Evolutionary conservation across 1,140 invertebrate genomes (phyloP).

Genomic region (Drosophila willistoni): DNA sequence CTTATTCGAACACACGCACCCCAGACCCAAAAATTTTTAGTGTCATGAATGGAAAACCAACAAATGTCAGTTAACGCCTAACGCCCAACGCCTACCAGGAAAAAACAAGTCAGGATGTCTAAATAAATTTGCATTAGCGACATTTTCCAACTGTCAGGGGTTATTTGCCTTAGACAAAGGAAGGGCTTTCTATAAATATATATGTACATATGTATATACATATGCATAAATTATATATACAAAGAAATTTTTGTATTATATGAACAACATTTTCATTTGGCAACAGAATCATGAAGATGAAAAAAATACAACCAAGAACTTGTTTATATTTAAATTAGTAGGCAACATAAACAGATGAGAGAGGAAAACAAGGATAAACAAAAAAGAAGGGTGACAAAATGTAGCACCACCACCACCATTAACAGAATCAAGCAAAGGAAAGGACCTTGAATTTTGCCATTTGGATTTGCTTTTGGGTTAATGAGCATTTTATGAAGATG

Average conservation of each 20-base stretch:
- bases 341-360: constrained; percentile 42
- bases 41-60: constrained; percentile 21
- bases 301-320: constrained; percentile 42
- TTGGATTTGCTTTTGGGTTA: constrained; percentile 19
- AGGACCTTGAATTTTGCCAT: constrained; percentile 23
- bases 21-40: constrained; percentile 1
- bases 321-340: constrained; percentile 70
- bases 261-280: constrained; percentile 10
- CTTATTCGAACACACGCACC: constrained; percentile 10
- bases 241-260: not conserved
- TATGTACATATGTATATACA: constrained; percentile 37
- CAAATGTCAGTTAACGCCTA: constrained; percentile 27
- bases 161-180: constrained; percentile 16
- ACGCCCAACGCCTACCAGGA: constrained; percentile 30
- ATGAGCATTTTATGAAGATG: constrained; percentile 27
- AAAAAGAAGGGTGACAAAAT: constrained; percentile 21
- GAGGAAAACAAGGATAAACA: constrained; percentile 20
- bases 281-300: not conserved
- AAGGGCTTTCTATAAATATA: constrained; percentile 11
- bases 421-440: not conserved
- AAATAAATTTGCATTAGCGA: constrained; percentile 36
- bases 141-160: constrained; percentile 25
- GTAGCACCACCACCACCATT: not conserved
- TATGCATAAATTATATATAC: constrained; percentile 48
- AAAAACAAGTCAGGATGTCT: constrained; percentile 22